Base-by-base conservation (phyloP, 2,113 vertebrate species). In the Rhea pennata region DNA sequence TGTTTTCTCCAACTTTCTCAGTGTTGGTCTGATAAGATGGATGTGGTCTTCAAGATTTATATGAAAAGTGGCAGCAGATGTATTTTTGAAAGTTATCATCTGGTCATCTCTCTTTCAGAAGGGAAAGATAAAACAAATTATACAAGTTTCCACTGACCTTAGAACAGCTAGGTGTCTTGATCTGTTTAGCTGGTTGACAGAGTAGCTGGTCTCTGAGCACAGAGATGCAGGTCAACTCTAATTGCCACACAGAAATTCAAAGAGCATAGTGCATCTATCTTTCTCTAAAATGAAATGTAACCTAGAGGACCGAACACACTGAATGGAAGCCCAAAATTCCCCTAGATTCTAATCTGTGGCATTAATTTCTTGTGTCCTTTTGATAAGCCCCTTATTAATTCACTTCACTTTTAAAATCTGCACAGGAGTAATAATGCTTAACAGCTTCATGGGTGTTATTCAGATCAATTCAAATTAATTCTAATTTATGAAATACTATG, bases 391-490 rank as follows among this genome's bases (percentile, higher is more conserved):
- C 58, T 65, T 75, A 27, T 59, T 15, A 12, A 20, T 15, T 50
- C 61, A 44, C 26, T 73, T 61, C 48, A n/a, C 40, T 83, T 90
- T 77, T 64, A 7, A 84, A 87, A 39, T 78, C 66, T 78, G 6
- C 1, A 1, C 24, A 87, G 61, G 31, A 93, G 71, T 78, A 91
- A 93, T 21, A 62, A 33, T 78, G 72, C 66, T 88, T 67, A 85
- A 65, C 74, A 82, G 39, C 53, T 51, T 66, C 4, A 95, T 76
- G 72, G 48, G 78, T 66, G 88, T 66, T 88, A 93, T 17, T 83
- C 53, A 76, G 78, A 93, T 92, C 72, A 77, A 74, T 78, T 71
- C 51, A 75, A 87, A 89, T 91, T 81, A 71, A 81, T 90, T 89
- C 46, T 59, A 59, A 84, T 82, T 51, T 87, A 54, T 20, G 13